Conservation (phyloP, 2,888 invertebrate species). For the Coelopa pilipes region DNA sequence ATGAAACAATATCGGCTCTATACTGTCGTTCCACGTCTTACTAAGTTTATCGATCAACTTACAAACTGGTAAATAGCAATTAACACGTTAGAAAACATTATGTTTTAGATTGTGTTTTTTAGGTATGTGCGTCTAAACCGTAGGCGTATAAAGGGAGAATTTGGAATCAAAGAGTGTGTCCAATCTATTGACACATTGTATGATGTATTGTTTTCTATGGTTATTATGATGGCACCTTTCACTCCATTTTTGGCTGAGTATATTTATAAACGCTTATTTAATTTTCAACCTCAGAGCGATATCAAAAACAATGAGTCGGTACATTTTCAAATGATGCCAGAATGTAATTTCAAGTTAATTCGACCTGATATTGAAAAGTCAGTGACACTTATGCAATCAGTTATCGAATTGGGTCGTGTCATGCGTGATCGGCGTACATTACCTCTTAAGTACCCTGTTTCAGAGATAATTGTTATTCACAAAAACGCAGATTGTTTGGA, state of each 20-base stretch:
- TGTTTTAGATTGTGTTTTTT: neutral
- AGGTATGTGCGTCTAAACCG: constrained; percentile 95
- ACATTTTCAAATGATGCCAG: constrained; percentile 91
- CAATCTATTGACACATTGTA: constrained; percentile 89
- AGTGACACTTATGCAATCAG: constrained; percentile 91
- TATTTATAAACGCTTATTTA: constrained; percentile 89
- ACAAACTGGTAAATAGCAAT: constrained; percentile 84
- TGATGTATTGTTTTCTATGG: constrained; percentile 87
- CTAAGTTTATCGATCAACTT: constrained; percentile 96
- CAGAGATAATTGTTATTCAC: constrained; percentile 95
- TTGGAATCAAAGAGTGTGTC: constrained; percentile 81
- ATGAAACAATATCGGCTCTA: constrained; percentile 96
- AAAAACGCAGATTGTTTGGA: constrained; percentile 81
- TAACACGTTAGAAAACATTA: neutral
- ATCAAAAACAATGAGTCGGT: constrained; percentile 75
- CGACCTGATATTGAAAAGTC: constrained; percentile 88
- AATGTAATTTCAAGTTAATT: constrained; percentile 77
- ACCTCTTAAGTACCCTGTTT: constrained; percentile 95
- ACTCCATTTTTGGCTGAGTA: constrained; percentile 96
- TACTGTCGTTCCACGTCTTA: constrained; percentile 91
- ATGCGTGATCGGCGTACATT: constrained; percentile 92
- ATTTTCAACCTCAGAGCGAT: constrained; percentile 69
- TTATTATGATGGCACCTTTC: constrained; percentile 95
- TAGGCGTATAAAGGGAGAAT: constrained; percentile 92
- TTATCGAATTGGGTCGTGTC: constrained; percentile 93